phyloP scores from a whole-genome alignment of 1,140 invertebrate species.

The Macrotrachela quadricornifera region DNA sequence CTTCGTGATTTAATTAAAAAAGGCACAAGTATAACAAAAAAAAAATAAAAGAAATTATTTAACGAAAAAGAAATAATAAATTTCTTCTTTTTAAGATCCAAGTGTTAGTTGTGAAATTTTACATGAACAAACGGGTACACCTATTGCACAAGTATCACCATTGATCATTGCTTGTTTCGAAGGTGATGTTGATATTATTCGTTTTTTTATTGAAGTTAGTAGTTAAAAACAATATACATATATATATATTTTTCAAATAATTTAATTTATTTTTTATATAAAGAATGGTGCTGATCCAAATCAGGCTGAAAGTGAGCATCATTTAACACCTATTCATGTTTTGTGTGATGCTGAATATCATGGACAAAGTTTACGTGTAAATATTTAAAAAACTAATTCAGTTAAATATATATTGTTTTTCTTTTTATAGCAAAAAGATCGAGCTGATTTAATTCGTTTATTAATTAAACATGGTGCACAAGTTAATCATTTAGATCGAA shows the following conservation, averaged over 20 bases:
- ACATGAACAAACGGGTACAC: conserved; percentile 6
- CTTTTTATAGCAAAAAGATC: conserved; percentile 7
- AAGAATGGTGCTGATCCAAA: conserved; percentile 5
- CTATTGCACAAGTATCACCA: conserved; percentile 8
- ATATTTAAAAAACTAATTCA: not conserved
- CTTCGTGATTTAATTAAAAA: conserved; percentile 3
- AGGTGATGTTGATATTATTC: conserved; percentile 9
- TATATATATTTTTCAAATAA: not conserved
- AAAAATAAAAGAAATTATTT: no score
- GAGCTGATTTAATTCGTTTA: conserved; percentile 1
- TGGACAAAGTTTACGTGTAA: conserved; percentile 8
- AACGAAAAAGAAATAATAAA: no score
- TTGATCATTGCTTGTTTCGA: conserved; percentile 9
- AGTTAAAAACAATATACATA: not conserved
- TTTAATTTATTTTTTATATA: not conserved
- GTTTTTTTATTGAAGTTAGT: not conserved
- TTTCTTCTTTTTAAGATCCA: not conserved
- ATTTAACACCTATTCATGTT: conserved; percentile 8
- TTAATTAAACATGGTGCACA: conserved; percentile 4
- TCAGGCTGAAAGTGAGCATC: conserved; percentile 8
- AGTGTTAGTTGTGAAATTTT: conserved; percentile 8
- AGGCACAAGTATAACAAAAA: not conserved
- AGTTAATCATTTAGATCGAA: conserved; percentile 8
- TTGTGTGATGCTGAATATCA: conserved; percentile 9
- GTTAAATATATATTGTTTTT: no score